Conservation (phyloP, 2,888 invertebrate genomes). For the Caprella mutica region DNA sequence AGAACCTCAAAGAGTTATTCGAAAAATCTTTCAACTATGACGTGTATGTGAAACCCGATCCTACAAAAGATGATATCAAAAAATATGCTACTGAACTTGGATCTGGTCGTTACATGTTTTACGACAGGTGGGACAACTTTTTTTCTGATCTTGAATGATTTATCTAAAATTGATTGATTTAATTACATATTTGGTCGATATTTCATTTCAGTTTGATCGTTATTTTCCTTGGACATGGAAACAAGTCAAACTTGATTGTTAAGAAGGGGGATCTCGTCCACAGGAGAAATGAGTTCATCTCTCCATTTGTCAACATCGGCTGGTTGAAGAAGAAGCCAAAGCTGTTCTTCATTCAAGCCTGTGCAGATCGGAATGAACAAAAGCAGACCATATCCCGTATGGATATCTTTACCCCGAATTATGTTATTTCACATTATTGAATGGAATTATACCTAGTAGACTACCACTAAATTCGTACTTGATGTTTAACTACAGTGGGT, state of each 20-base stretch:
- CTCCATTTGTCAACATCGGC: conserved; percentile 23
- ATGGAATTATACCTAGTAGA: too few species aligned
- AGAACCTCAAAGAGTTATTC: conserved; percentile 18
- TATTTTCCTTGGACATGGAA: conserved; percentile 30
- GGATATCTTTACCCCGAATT: too few species aligned
- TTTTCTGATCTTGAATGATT: too few species aligned
- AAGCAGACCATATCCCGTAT: too few species aligned
- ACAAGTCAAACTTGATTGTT: conserved; percentile 14
- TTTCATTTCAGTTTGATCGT: conserved; percentile 23
- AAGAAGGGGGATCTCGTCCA: conserved; percentile 17
- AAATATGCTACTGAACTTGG: conserved; percentile 18
- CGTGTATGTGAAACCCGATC: conserved; percentile 20
- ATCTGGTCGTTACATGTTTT: conserved; percentile 27
- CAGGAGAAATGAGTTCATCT: conserved; percentile 19
- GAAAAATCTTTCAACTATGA: conserved; percentile 25
- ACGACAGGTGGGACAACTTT: conserved; percentile 29
- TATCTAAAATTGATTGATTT: too few species aligned
- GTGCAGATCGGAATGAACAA: too few species aligned
- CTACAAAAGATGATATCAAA: conserved; percentile 19
- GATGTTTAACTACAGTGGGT: too few species aligned
- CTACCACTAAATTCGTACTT: too few species aligned
- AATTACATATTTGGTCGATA: too few species aligned
- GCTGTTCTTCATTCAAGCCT: conserved; percentile 32
- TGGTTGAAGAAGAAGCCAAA: conserved; percentile 31
- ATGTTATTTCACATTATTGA: too few species aligned